Conservation (phyloP, 2,888 invertebrate genomes). For the Polia nebulosa region DNA sequence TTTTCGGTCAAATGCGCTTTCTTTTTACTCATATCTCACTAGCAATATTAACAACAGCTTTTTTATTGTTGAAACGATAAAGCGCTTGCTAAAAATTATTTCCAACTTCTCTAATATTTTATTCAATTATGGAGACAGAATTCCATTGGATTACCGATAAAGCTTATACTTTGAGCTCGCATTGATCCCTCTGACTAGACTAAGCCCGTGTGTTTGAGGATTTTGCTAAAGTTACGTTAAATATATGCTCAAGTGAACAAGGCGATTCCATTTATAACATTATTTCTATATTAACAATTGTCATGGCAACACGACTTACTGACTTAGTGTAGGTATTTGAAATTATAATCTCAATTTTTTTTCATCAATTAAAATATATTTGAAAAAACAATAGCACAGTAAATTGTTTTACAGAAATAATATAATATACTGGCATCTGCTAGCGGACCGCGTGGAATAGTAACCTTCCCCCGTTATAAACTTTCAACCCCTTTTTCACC, state of each 20-base stretch:
- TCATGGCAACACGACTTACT: neutral
- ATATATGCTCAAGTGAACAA: slow-evolving; percentile 22
- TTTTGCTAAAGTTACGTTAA: slow-evolving; percentile 37
- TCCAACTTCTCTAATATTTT: slow-evolving; percentile 2
- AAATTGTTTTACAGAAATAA: too few species aligned
- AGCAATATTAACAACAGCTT: neutral
- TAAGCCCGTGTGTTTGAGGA: slow-evolving; percentile 36
- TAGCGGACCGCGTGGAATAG: too few species aligned
- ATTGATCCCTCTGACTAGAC: slow-evolving; percentile 37
- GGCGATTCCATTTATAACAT: neutral
- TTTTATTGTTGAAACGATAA: neutral
- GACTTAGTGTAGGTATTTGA: neutral
- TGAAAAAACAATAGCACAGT: neutral
- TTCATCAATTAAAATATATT: neutral
- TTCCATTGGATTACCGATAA: slow-evolving; percentile 39
- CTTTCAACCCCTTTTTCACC: too few species aligned
- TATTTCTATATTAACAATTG: slow-evolving; percentile 8
- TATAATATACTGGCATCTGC: too few species aligned
- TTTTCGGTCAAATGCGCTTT: slow-evolving; percentile 11
- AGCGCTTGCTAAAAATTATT: neutral
- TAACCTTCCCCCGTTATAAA: too few species aligned
- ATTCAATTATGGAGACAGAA: slow-evolving; percentile 10
- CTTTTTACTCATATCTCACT: neutral
- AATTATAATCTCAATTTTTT: neutral
- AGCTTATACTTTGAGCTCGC: slow-evolving; percentile 13